Evolutionary conservation across 2,113 vertebrate species (phyloP), one percentile per base, ranked within the genome.

Genomic region (Rhinogobius similis): DNA sequence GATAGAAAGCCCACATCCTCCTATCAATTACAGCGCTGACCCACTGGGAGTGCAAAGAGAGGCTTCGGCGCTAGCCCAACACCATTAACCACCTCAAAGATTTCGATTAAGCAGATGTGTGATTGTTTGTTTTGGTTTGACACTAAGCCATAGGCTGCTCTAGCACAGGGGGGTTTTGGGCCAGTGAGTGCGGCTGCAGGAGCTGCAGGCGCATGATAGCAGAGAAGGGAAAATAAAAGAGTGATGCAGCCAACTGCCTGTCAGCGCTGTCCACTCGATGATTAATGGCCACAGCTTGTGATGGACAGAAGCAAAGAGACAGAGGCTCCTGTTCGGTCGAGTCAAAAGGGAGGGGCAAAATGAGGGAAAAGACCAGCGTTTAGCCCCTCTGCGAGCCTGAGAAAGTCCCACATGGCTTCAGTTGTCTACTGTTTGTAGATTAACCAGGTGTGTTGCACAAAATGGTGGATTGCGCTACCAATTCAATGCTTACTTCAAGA

Each of bases 191-290:
- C 68, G 75, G 70, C 48, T 62, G 73, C 20, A 36, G 65, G 75
- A 79, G 41, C 72, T 81, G 70, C 18, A 69, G 78, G 76, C 68
- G 63, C 10, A n/a, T 16, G 16, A 75, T 81, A 56, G 70, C 55
- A 59, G 13, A 39, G 70, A 46, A 62, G 65, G 67, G 75, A 61
- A 82, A 82, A 72, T 76, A 81, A 70, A 72, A 70, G 79, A 87
- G 79, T 81, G 82, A 89, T 86, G 79, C 85, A 79, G 85, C 85
- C 84, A 87, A 87, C 86, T 86, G 89, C 79, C 84, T 88, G 87
- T 90, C 89, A 89, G 79, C 77, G 72, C 79, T 81, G 83, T 86
- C 86, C 80, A 88, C 89, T 89, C 86, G 76, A 86, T 92, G 90
- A 92, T 92, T 90, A 91, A 90, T 89, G 89, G 76, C 73, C 62